Evolutionary conservation across 30 jellyfish, hydroid and myxozoan genomes (phyloP).

Genomic region (Catostylus mosaicus): DNA sequence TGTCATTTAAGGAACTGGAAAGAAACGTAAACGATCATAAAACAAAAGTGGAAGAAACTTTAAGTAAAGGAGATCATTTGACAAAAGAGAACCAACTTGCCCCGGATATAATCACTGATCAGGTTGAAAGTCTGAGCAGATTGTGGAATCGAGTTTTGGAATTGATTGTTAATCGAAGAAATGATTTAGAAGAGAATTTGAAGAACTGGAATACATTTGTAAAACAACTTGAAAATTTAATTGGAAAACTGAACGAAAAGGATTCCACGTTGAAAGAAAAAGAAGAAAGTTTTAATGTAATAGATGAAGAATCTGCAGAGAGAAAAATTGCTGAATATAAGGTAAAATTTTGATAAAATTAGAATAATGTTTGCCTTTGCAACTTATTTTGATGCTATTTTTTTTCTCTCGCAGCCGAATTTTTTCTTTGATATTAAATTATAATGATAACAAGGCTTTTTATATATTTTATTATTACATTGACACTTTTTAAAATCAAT

Average conservation of each 20-base stretch:
- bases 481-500: not conserved
- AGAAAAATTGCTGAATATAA: slow-evolving; percentile 61
- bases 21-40: slow-evolving; percentile 40
- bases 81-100: slow-evolving; percentile 34
- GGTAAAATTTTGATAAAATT: slow-evolving; percentile 30
- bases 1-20: slow-evolving; percentile 51
- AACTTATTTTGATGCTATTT: not conserved
- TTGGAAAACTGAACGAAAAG: slow-evolving; percentile 65
- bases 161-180: slow-evolving; percentile 1
- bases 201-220: slow-evolving; percentile 65
- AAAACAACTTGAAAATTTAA: slow-evolving; percentile 53
- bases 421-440: too few relatives aligned
- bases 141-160: slow-evolving; percentile 49
- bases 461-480: too few relatives aligned
- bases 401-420: not conserved
- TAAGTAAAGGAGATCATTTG: slow-evolving; percentile 36
- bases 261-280: slow-evolving; percentile 50
- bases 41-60: slow-evolving; percentile 39
- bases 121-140: slow-evolving; percentile 41
- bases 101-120: slow-evolving; percentile 63
- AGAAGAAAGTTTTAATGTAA: slow-evolving; percentile 15
- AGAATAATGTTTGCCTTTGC: too few relatives aligned
- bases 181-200: slow-evolving; percentile 51
- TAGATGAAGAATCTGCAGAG: slow-evolving; percentile 66
- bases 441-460: too few relatives aligned